Evolutionary conservation across 92 coral and sea anemone species (phyloP), one percentile per base, ranked within the genome.

Genomic region (Heliopora coerulea): DNA sequence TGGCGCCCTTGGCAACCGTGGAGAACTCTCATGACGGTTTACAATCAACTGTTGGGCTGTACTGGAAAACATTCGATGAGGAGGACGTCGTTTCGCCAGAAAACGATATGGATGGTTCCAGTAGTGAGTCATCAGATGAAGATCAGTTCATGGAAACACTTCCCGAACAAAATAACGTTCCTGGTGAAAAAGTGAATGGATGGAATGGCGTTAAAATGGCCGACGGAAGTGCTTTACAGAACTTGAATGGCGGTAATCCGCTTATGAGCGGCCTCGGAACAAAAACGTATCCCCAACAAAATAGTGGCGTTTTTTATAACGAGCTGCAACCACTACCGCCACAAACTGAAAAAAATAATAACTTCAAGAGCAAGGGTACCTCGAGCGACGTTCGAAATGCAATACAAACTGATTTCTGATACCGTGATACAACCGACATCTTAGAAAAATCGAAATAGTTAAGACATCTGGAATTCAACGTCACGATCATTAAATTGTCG

Each of bases 1-100:
- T 52, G 52, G 64, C 62, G 7, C 64, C 77, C 3, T 37, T 70
- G 49, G 77, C 77, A 48, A 52, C 46, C 10, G 15, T 54, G 26
- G 52, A 70, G 8, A 54, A 27, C 49, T 29, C 49, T 0, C 8
- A 34, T 3, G 41, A 54, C 41, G 23, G 15, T 40, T 17, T n/a
- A 21, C 77, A 70, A 54, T 52, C 77, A 6, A 70, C 77, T 26
- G 63, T 54, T 33, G 63, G 77, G 1, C 63, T 48, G 11, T 39
- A 70, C 50, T 70, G 77, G 77, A 70, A 70, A 54, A 70, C 62
- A 11, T 70, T 70, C n/a, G 77, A 70, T 17, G 63, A 70, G 17
- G 77, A 70, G 17, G 77, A 54, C 32, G 52, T 30, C 63, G 37
- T 19, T 19, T 52, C 77, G 20, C 77, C 62, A 19, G 77, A 49